Evolutionary conservation across 2,797 vertebrate species (phyloP), one percentile per base, ranked within the genome.

Genomic region (Emydoidea blandingii): DNA sequence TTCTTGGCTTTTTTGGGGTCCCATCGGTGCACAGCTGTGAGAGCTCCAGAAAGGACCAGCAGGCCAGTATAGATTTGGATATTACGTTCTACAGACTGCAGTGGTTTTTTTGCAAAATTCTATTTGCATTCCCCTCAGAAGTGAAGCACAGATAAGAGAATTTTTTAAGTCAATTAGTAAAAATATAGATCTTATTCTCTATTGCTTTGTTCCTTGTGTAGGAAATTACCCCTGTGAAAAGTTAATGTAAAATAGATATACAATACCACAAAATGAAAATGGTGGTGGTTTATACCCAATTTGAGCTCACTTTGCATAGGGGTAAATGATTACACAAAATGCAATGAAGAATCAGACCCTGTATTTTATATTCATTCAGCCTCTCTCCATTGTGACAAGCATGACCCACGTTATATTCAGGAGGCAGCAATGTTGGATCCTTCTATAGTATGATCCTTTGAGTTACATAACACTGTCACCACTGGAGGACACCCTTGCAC

Each of bases 401-500:
- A 27, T 4, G 23, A 19, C 44, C 25, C 31, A 3, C 3, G 52
- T 74, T 83, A 12, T 1, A 34, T 25, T 86, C 81, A 49, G 37
- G 5, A 8, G 80, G 81, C 53, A 88, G 95, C 95, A 95, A 96
- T 94, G 76, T 88, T 93, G 81, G 65, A 47, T 72, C 37, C 21
- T 41, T 52, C 56, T 78, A 6, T 44, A 37, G n/a, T 4, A 18
- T 14, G 41, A 15, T 25, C 50, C n/a, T 12, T 57, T 86, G 76
- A 90, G 86, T 31, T 41, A 16, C 91, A 5, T 6, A 41, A 27
- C 0, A 57, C 52, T 52, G 37, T 6, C 78, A 81, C 90, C 96
- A 82, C 96, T 95, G 96, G 97, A 96, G 96, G 95, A 96, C 95
- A 90, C 91, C 86, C 83, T 49, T 94, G 91, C 72, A 96, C 59